These are phyloP conservation scores for Elgaria multicarinata DNA, from an alignment of 2,113 vertebrate species.

Conservation along the genomic window DNA sequence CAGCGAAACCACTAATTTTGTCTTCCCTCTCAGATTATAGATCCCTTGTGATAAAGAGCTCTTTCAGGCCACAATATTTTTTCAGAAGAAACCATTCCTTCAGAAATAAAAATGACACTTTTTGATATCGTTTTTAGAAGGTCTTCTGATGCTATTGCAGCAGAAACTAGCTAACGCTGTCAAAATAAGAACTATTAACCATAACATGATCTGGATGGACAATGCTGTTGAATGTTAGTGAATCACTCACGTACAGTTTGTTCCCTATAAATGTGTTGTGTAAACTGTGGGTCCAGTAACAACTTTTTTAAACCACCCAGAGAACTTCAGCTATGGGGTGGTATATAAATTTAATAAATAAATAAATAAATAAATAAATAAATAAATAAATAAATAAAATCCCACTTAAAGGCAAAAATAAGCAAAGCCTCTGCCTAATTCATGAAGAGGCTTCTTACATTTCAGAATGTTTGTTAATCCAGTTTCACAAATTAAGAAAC, in stretches of 20 bases:
- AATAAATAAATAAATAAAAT: too few relatives aligned
- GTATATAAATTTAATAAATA: too few relatives aligned
- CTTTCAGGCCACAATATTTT: slow-evolving; percentile 12
- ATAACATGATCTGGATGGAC: slow-evolving; percentile 12
- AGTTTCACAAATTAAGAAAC: background rate
- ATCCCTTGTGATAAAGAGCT: slow-evolving; percentile 41
- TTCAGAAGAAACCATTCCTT: slow-evolving; percentile 27
- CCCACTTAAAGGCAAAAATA: background rate
- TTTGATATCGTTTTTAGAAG: slow-evolving; percentile 20
- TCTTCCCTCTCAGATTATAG: slow-evolving; percentile 38
- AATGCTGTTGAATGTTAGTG: slow-evolving; percentile 26
- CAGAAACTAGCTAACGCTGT: slow-evolving; percentile 22
- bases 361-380: too few relatives aligned
- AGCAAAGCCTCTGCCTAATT: background rate
- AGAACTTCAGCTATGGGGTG: too few relatives aligned
- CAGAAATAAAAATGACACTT: background rate
- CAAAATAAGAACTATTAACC: slow-evolving; percentile 25
- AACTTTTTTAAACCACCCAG: too few relatives aligned
- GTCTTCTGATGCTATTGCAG: slow-evolving; percentile 28
- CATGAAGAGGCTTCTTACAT: background rate
- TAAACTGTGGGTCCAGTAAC: background rate
- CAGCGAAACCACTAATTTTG: slow-evolving; percentile 48
- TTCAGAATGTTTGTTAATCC: background rate
- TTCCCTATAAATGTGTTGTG: background rate
- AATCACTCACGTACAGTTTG: background rate